Conservation (phyloP, 2,888 invertebrate genomes). For the Cantharis flavilabris region DNA sequence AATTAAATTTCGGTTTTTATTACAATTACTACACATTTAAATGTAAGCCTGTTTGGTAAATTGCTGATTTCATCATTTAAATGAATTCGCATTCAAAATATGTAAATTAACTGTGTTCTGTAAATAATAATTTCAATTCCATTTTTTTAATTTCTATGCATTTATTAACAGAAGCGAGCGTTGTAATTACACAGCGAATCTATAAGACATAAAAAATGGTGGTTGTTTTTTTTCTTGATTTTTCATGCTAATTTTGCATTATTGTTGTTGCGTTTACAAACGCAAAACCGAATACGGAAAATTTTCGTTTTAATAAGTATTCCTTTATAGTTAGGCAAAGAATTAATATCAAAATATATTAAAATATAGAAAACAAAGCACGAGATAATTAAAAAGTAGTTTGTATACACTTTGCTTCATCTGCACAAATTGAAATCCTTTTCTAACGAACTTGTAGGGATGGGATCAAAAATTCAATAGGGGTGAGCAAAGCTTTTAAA, state of each 20-base stretch:
- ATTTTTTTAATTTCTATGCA: not conserved
- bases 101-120: constrained; percentile 30
- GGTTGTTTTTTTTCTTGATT: not conserved
- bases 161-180: not conserved
- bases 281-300: not conserved
- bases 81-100: constrained; percentile 27
- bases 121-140: constrained; percentile 15
- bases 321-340: not conserved
- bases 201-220: not conserved
- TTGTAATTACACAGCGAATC: constrained; percentile 16
- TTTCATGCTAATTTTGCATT: not conserved
- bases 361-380: not conserved
- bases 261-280: not conserved
- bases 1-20: not conserved
- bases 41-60: constrained; percentile 1
- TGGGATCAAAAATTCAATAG: constrained; percentile 47
- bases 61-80: constrained; percentile 17
- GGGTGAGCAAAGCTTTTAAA: constrained; percentile 42
- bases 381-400: not conserved
- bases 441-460: constrained; percentile 5
- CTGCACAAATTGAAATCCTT: constrained; percentile 2
- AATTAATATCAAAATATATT: not conserved
- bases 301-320: too few relatives aligned
- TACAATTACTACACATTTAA: not conserved
- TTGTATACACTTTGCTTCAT: constrained; percentile 2